Conservation (phyloP, 2,797 vertebrate genomes). For the Tenualosa ilisha region DNA sequence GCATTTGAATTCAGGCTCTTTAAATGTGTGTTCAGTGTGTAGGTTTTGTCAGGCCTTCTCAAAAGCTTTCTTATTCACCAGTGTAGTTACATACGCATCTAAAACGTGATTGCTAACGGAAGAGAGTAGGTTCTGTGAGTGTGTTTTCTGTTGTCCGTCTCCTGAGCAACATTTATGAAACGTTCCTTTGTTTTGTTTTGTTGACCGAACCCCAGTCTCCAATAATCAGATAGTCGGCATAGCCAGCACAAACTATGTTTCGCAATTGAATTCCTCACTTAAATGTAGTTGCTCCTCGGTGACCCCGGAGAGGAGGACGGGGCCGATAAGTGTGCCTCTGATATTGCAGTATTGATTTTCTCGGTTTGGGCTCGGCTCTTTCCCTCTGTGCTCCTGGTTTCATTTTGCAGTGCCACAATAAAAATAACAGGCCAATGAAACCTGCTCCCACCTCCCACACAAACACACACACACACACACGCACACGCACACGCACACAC, state of each 20-base stretch:
- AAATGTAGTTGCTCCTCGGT: slow-evolving; percentile 76
- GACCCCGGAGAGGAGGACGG: slow-evolving; percentile 75
- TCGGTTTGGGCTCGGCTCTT: slow-evolving; percentile 64
- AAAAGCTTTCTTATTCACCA: too few species aligned
- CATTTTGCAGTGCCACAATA: slow-evolving; percentile 80
- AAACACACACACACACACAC: too few species aligned
- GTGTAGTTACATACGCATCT: not conserved
- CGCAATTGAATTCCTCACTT: slow-evolving; percentile 78
- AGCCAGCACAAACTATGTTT: slow-evolving; percentile 64
- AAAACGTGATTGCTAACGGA: not conserved
- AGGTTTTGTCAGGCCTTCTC: too few species aligned
- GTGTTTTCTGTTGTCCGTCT: not conserved
- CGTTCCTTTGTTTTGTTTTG: not conserved
- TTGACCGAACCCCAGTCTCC: slow-evolving; percentile 23
- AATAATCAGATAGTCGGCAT: slow-evolving; percentile 12
- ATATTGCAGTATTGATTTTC: slow-evolving; percentile 86
- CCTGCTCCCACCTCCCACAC: slow-evolving; percentile 51
- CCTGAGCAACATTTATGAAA: slow-evolving; percentile 40
- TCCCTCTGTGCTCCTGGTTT: slow-evolving; percentile 70
- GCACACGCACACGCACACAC: too few species aligned
- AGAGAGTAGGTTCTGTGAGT: not conserved
- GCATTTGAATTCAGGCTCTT: not conserved
- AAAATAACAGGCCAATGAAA: slow-evolving; percentile 82
- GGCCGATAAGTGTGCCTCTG: slow-evolving; percentile 80
- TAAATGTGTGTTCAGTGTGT: not conserved